These are phyloP conservation scores for Protonibea diacanthus DNA, from an alignment of 2,797 vertebrate species.

Conservation along the genomic window DNA sequence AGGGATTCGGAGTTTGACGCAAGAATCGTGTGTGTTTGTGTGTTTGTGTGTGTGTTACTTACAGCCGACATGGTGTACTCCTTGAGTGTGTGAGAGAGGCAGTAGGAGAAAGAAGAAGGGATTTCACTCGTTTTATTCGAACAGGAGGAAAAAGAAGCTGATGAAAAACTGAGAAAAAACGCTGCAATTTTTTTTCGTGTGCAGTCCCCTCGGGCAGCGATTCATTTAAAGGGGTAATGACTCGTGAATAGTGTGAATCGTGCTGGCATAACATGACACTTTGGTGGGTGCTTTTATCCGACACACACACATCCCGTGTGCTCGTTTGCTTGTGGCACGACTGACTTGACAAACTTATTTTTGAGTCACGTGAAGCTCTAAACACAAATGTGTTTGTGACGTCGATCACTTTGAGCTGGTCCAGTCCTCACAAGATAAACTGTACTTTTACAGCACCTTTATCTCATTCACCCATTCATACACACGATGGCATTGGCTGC, in stretches of 20 bases:
- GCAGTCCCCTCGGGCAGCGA: conserved; percentile 51
- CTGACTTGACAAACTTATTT: conserved; percentile 19
- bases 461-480: no score
- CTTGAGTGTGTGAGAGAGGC: conserved; percentile 93
- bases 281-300: conserved; percentile 45
- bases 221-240: conserved; percentile 68
- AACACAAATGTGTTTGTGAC: neutral
- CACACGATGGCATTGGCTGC: no score
- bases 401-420: conserved; percentile 9
- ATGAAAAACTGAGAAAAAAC: conserved; percentile 51
- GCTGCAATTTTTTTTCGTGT: conserved; percentile 46
- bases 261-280: conserved; percentile 50
- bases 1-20: conserved; percentile 51
- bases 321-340: conserved; percentile 10
- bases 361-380: neutral
- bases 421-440: neutral
- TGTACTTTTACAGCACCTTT: no score
- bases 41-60: conserved; percentile 89
- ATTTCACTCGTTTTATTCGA: conserved; percentile 74
- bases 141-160: conserved; percentile 44
- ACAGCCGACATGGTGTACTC: conserved; percentile 97
- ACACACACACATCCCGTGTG: conserved; percentile 28
- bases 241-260: conserved; percentile 64
- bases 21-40: conserved; percentile 63
- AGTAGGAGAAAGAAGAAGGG: conserved; percentile 90